Conservation (phyloP, 2,113 vertebrate genomes). For the Semicossyphus pulcher region DNA sequence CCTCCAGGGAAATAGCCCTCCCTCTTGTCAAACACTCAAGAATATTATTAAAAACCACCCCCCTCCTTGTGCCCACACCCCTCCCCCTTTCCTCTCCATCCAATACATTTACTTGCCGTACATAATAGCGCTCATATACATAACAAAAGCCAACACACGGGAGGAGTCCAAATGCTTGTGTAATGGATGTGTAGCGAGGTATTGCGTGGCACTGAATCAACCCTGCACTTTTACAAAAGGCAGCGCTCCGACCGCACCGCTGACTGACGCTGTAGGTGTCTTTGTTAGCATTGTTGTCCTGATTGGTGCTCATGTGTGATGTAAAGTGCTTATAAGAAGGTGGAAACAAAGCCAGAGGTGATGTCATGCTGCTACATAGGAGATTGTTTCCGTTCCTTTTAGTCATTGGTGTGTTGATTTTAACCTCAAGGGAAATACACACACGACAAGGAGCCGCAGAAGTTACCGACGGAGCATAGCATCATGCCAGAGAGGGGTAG, state of each 20-base stretch:
- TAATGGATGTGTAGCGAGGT: constrained; percentile 43
- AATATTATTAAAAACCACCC: constrained; percentile 52
- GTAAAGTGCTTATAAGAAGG: constrained; percentile 8
- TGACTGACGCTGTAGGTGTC: constrained; percentile 29
- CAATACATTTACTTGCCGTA: constrained; percentile 41
- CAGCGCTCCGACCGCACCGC: background rate
- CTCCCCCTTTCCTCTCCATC: background rate
- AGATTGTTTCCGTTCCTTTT: no score
- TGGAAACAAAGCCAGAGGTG: background rate
- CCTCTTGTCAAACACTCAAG: constrained; percentile 45
- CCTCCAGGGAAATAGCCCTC: constrained; percentile 53
- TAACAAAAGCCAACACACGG: constrained; percentile 48
- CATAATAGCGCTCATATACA: constrained; percentile 63
- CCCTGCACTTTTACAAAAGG: constrained; percentile 27
- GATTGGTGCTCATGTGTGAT: background rate
- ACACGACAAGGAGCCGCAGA: no score
- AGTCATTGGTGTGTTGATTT: no score
- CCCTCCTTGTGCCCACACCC: background rate
- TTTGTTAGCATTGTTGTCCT: constrained; percentile 37
- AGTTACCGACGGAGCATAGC: no score
- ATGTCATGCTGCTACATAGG: background rate
- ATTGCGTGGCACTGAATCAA: constrained; percentile 25
- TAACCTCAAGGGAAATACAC: no score
- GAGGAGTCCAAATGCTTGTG: constrained; percentile 21
- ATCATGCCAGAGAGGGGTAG: no score